Base-by-base conservation (phyloP, 2,888 invertebrate species). In the Dexiosoma caninum region DNA sequence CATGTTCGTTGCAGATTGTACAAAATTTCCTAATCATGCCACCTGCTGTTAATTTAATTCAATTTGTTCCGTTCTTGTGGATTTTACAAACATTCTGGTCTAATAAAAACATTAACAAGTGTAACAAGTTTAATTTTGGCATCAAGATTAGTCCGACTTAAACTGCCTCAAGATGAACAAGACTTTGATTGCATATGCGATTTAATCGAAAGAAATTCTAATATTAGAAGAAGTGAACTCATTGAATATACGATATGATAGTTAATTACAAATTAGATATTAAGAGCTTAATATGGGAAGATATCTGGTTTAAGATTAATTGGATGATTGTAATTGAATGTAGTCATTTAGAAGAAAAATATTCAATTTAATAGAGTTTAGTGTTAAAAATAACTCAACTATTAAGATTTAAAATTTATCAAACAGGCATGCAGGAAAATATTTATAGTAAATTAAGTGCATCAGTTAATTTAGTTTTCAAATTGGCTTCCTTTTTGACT, bases 31-130 rank as follows among this genome's bases (percentile, higher is more conserved):
- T 14, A 30, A 21, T 67, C 19, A 53, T 55, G 53, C 42, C 67
- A 67, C 53, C 53, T 53, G 67, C 0, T 16, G 30, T n/a, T 42
- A 7, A 19, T 53, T 27, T 21, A 21, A 10, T 30, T 51, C 19
- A 40, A 60, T 71, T 60, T 60, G 49, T 42, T 23, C 4, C 21
- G 12, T 40, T 37, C 37, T 40, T 9, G 6, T 30, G 10, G 5
- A 51, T 21, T 16, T 51, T 21, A 5, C 8, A 23, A 62, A 23
- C 16, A 53, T 44, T 42, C 14, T 72, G 49, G 32, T 62, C 42
- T 44, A 62, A 62, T 62, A 53, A 23, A 53, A 72, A 35, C 62
- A 72, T 72, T 53, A 35, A 62, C 30, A 53, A 21, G 40, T 21
- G 23, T 19, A 40, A 42, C 51, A 51, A 30, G 49, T 14, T n/a